These are phyloP conservation scores for Microctonus hyperodae DNA, from an alignment of 2,888 invertebrate species.

Conservation along the genomic window DNA sequence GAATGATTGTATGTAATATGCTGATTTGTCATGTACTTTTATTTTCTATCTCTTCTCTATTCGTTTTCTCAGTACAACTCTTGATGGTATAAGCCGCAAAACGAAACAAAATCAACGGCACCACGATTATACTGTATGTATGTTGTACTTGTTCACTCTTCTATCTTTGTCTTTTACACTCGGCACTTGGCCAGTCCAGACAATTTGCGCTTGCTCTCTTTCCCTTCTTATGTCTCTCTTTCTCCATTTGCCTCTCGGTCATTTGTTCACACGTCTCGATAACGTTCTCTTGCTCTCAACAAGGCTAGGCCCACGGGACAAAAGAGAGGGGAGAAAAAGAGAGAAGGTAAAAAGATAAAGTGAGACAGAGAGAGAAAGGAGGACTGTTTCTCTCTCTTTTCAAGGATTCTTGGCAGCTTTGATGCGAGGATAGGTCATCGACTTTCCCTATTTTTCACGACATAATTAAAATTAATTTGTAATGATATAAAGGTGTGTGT, in stretches of 20 bases:
- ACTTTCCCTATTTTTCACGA: conserved; percentile 9
- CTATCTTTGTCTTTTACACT: conserved; percentile 16
- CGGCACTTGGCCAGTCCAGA: conserved; percentile 19
- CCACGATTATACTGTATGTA: conserved; percentile 8
- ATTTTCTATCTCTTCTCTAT: no score
- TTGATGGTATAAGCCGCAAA: neutral
- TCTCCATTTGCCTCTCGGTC: neutral
- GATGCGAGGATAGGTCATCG: neutral
- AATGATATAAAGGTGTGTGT: neutral
- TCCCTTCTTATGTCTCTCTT: neutral
- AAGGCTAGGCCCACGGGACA: conserved; percentile 23
- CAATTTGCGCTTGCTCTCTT: conserved; percentile 24
- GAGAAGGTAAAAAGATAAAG: neutral
- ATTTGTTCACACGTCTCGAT: neutral
- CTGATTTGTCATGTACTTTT: neutral
- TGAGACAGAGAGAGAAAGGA: conserved; percentile 10
- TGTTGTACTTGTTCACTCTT: neutral
- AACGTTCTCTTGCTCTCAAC: conserved; percentile 5
- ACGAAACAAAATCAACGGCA: conserved; percentile 15
- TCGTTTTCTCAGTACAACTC: neutral
- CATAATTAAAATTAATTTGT: neutral
- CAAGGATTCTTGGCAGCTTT: conserved; percentile 20
- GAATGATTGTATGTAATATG: neutral
- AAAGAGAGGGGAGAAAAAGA: conserved; percentile 7
- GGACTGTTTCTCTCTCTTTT: conserved; percentile 16